phyloP scores from a whole-genome alignment of 2,888 invertebrate genomes.

The Lepidonotus clava region DNA sequence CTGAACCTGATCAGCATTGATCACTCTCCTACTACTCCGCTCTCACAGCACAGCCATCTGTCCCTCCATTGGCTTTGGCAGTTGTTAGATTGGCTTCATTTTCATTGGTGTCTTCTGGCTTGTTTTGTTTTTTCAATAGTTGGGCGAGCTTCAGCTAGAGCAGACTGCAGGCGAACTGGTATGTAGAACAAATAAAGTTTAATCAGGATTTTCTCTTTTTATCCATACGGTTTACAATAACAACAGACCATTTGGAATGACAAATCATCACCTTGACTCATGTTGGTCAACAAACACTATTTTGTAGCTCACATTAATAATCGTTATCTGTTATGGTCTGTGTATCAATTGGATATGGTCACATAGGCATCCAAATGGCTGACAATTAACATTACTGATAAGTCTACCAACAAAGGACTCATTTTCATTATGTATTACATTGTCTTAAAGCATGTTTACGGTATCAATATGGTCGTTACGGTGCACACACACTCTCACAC shows the following conservation, averaged over 20 bases:
- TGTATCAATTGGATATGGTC: not conserved
- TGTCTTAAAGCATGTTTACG: not conserved
- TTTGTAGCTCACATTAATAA: constrained; percentile 13
- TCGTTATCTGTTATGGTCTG: not conserved
- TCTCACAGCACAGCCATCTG: too few species aligned
- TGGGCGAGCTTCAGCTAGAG: constrained; percentile 37
- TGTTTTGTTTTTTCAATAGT: constrained; percentile 52
- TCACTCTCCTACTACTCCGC: too few species aligned
- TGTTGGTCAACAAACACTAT: not conserved
- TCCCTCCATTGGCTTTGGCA: too few species aligned
- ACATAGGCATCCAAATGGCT: too few species aligned
- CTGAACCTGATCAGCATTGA: too few species aligned
- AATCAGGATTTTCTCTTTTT: constrained; percentile 16
- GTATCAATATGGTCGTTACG: not conserved
- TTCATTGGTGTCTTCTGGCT: constrained; percentile 42
- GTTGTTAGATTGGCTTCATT: constrained; percentile 28
- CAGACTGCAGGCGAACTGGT: constrained; percentile 27
- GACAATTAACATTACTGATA: too few species aligned
- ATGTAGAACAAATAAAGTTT: constrained; percentile 33
- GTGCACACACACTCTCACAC: not conserved
- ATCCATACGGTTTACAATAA: not conserved
- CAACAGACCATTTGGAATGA: not conserved
- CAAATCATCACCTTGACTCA: not conserved
- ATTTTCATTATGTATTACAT: not conserved
- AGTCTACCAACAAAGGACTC: too few species aligned